A percentile compares a stretch with the other conserved stretches of the same genome.
phyloP scores from a whole-genome alignment of 2,888 invertebrate genomes.

The Herminia tarsipennalis region DNA sequence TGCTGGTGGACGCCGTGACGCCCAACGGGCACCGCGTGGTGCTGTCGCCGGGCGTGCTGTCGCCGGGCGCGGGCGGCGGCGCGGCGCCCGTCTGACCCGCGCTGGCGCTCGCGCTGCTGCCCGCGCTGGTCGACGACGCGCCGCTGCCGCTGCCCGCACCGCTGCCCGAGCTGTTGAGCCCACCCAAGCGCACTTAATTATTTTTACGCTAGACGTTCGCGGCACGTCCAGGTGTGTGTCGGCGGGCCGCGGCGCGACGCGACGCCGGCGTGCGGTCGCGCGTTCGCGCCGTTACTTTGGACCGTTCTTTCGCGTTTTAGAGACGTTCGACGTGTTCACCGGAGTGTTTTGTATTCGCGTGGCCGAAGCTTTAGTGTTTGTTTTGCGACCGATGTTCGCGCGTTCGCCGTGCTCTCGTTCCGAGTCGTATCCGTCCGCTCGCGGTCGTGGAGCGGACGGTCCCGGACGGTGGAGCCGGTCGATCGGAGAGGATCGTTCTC shows the following conservation, averaged over 20 bases:
- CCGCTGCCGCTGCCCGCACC: constrained; percentile 81
- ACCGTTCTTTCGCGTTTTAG: constrained; percentile 67
- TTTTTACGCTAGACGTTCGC: constrained; percentile 75
- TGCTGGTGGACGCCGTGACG: constrained; percentile 92
- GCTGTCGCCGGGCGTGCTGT: constrained; percentile 94
- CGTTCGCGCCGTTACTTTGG: constrained; percentile 63
- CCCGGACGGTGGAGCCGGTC: constrained; percentile 64
- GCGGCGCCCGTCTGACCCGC: constrained; percentile 87
- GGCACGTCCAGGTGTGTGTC: constrained; percentile 59
- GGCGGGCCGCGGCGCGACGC: constrained; percentile 59
- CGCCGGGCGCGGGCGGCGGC: constrained; percentile 95
- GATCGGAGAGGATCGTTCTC: constrained; percentile 70
- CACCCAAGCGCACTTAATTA: constrained; percentile 80
- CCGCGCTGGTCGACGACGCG: constrained; percentile 80
- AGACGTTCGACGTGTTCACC: constrained; percentile 73
- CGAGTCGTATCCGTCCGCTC: constrained; percentile 60
- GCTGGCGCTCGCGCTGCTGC: constrained; percentile 84
- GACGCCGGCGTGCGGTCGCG: constrained; percentile 59
- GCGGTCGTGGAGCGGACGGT: constrained; percentile 63
- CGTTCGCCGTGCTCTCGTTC: constrained; percentile 68
- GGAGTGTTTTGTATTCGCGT: constrained; percentile 80
- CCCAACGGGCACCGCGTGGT: constrained; percentile 96
- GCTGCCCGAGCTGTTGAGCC: constrained; percentile 83
- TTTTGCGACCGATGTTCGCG: constrained; percentile 80
- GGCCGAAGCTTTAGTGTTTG: constrained; percentile 81